A percentile compares a stretch with the other conserved stretches of the same genome.
Conservation (phyloP, 2,888 invertebrate genomes). For the Caenorhabditis sinica region DNA sequence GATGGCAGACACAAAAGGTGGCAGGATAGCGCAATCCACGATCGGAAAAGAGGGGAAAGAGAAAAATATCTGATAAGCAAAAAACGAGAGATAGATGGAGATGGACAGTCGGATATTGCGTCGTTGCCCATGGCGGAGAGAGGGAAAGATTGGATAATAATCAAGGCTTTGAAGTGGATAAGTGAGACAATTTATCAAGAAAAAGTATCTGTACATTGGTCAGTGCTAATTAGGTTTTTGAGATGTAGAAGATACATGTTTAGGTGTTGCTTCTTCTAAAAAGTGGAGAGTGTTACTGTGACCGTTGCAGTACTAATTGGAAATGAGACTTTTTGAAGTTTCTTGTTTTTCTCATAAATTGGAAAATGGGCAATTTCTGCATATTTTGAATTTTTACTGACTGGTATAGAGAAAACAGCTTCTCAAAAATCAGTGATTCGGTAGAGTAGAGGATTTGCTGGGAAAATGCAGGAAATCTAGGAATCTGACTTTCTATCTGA, state of each 20-base stretch:
- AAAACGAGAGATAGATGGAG: not conserved
- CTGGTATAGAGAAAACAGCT: too few relatives aligned
- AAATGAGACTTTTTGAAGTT: too few relatives aligned
- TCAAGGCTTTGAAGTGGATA: not conserved
- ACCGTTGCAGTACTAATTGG: not conserved
- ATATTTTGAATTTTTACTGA: too few relatives aligned
- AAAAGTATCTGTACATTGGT: slow-evolving; percentile 11
- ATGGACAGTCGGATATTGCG: not conserved
- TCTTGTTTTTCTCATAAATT: too few relatives aligned
- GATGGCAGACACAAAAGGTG: slow-evolving; percentile 6
- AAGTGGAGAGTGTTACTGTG: not conserved
- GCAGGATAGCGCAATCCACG: slow-evolving; percentile 1
- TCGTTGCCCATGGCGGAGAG: not conserved
- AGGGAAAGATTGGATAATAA: not conserved
- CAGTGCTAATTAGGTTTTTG: not conserved
- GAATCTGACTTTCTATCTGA: too few relatives aligned
- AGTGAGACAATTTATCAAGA: not conserved
- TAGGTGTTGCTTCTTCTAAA: not conserved
- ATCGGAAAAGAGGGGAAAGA: not conserved
- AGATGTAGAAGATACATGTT: not conserved
- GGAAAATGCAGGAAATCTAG: too few relatives aligned
- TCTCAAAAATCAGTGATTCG: too few relatives aligned
- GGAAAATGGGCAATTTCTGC: too few relatives aligned
- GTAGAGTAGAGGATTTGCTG: too few relatives aligned
- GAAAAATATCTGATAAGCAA: slow-evolving; percentile 28